Evolutionary conservation across 2,113 vertebrate genomes (phyloP).

Genomic region (Cyanocitta stelleri): DNA sequence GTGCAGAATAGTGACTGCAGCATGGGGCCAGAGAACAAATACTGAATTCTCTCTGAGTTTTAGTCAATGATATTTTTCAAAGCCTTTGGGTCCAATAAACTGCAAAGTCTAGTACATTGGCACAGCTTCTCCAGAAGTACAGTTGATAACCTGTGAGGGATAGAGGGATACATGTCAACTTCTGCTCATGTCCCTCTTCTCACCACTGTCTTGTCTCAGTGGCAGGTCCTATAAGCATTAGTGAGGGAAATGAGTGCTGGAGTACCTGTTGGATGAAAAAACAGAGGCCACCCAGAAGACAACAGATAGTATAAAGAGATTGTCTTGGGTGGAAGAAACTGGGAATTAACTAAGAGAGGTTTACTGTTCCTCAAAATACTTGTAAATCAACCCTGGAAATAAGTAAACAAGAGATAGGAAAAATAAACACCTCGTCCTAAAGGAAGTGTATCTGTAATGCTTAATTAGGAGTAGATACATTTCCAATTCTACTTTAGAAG

Average conservation of each 20-base stretch:
- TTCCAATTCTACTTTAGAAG: neutral
- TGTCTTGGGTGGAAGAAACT: neutral
- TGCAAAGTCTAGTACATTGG: neutral
- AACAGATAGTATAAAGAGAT: neutral
- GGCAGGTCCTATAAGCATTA: neutral
- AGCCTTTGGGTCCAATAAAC: neutral
- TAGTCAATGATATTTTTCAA: neutral
- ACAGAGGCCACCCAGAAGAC: neutral
- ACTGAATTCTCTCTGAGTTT: neutral
- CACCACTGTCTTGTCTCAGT: neutral
- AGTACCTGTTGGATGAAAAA: neutral
- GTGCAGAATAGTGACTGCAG: neutral
- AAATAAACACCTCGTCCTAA: neutral
- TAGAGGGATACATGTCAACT: neutral
- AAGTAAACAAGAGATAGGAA: neutral
- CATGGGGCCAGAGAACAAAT: neutral
- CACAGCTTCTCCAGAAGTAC: neutral
- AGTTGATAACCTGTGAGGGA: neutral
- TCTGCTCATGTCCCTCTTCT: neutral
- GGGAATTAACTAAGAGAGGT: neutral
- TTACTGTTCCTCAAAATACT: neutral
- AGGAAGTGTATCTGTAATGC: neutral
- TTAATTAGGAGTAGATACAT: neutral
- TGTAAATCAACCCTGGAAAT: neutral
- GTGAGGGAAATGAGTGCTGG: neutral